A percentile compares a stretch with the other conserved stretches of the same genome.
phyloP scores from a whole-genome alignment of 2,888 invertebrate species.

The Leptopterna dolabrata region DNA sequence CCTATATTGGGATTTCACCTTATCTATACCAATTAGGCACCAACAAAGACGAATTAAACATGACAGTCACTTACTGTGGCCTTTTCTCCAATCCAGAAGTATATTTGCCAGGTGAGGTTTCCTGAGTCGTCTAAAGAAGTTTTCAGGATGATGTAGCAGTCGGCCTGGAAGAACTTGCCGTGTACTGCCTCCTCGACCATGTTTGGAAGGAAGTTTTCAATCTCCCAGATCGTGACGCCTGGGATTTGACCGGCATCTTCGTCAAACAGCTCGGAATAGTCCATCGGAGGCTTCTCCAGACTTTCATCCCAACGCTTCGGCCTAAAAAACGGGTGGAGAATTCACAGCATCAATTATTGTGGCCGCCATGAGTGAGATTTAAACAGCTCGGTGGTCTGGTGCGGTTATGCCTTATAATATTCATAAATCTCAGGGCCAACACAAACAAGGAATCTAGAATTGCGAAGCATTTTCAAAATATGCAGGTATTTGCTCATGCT shows the following conservation, averaged over 20 bases:
- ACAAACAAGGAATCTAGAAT: no score
- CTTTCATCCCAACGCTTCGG: slow-evolving; percentile 95
- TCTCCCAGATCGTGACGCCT: slow-evolving; percentile 97
- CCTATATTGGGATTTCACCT: no score
- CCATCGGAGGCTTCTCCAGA: slow-evolving; percentile 89
- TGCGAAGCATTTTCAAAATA: no score
- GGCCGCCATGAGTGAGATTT: not conserved
- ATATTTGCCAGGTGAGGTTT: slow-evolving; percentile 93
- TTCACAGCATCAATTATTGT: slow-evolving; percentile 16
- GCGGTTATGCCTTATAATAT: not conserved
- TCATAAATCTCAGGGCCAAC: no score
- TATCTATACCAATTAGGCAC: no score
- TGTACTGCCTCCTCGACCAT: slow-evolving; percentile 83
- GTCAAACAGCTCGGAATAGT: slow-evolving; percentile 97
- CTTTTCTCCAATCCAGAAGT: slow-evolving; percentile 98
- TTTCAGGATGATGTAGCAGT: slow-evolving; percentile 96
- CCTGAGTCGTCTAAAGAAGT: slow-evolving; percentile 86
- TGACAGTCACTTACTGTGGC: slow-evolving; percentile 81
- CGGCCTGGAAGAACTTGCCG: slow-evolving; percentile 95
- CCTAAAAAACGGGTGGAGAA: slow-evolving; percentile 68
- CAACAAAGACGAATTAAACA: no score
- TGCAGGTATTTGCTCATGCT: no score
- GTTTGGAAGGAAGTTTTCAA: slow-evolving; percentile 98
- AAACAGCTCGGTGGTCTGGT: not conserved
- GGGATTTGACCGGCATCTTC: slow-evolving; percentile 93